A percentile compares a stretch with the other conserved stretches of the same genome.
phyloP scores from a whole-genome alignment of 2,888 invertebrate species.

The Seira musarum region DNA sequence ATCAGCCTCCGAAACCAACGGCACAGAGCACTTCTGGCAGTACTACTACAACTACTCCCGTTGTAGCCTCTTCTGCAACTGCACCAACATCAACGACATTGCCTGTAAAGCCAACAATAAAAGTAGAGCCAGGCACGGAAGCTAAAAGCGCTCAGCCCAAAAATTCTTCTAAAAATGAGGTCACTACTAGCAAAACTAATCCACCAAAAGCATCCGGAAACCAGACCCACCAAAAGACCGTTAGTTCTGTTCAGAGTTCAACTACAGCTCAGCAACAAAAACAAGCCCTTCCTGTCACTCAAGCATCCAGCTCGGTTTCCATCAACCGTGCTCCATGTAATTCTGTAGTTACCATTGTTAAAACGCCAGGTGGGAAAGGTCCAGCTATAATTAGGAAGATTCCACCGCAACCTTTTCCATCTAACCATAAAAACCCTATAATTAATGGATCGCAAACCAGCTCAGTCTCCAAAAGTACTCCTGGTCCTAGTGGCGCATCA shows the following conservation, averaged over 20 bases:
- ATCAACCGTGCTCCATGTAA: neutral
- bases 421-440: neutral
- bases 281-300: neutral
- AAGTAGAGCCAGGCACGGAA: neutral
- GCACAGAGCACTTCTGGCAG: neutral
- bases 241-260: neutral
- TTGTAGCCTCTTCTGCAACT: too few species aligned
- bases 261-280: neutral
- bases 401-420: neutral
- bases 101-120: neutral
- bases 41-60: neutral
- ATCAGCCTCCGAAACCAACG: neutral
- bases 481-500: neutral
- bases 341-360: conserved; percentile 22
- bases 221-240: neutral
- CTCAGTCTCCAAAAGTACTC: neutral
- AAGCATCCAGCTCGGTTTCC: neutral
- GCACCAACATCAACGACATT: too few species aligned
- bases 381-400: conserved; percentile 20
- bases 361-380: conserved; percentile 15
- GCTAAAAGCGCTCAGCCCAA: neutral
- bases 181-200: neutral
- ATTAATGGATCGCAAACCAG: neutral
- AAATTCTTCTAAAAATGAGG: neutral
- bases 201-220: neutral